Conservation (phyloP, 2,888 invertebrate genomes). For the Incurvaria masculella region DNA sequence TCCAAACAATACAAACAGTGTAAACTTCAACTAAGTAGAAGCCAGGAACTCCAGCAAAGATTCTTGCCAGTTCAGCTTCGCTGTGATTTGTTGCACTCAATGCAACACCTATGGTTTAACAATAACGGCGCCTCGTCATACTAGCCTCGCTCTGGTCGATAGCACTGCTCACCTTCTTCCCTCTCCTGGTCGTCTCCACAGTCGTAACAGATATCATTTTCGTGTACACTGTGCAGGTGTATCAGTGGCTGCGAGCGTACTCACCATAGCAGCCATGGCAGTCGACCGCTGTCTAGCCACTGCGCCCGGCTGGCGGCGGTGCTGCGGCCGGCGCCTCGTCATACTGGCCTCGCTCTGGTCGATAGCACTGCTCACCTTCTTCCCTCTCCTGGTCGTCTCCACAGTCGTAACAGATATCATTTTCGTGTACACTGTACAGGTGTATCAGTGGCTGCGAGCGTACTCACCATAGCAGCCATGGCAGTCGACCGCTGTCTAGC, state of each 20-base stretch:
- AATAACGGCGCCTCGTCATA: slow-evolving; percentile 62
- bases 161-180: slow-evolving; percentile 65
- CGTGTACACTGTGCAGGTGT: slow-evolving; percentile 64
- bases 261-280: slow-evolving; percentile 75
- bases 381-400: slow-evolving; percentile 59
- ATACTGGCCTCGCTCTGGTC: slow-evolving; percentile 66
- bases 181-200: slow-evolving; percentile 54
- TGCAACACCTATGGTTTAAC: too few relatives aligned
- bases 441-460: slow-evolving; percentile 72
- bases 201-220: slow-evolving; percentile 37
- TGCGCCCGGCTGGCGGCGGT: slow-evolving; percentile 61
- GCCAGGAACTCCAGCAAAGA: too few relatives aligned
- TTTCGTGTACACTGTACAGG: too few relatives aligned
- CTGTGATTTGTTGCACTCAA: too few relatives aligned
- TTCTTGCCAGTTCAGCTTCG: too few relatives aligned
- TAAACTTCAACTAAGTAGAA: too few relatives aligned
- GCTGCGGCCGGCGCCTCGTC: slow-evolving; percentile 60
- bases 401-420: slow-evolving; percentile 35
- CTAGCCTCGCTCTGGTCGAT: slow-evolving; percentile 65
- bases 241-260: slow-evolving; percentile 73
- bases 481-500: slow-evolving; percentile 75
- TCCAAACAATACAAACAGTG: too few relatives aligned
- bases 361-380: slow-evolving; percentile 63
- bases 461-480: slow-evolving; percentile 76
- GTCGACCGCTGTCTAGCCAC: slow-evolving; percentile 75